Evolutionary conservation across 2,113 vertebrate genomes (phyloP).

Genomic region (Gila orcuttii): DNA sequence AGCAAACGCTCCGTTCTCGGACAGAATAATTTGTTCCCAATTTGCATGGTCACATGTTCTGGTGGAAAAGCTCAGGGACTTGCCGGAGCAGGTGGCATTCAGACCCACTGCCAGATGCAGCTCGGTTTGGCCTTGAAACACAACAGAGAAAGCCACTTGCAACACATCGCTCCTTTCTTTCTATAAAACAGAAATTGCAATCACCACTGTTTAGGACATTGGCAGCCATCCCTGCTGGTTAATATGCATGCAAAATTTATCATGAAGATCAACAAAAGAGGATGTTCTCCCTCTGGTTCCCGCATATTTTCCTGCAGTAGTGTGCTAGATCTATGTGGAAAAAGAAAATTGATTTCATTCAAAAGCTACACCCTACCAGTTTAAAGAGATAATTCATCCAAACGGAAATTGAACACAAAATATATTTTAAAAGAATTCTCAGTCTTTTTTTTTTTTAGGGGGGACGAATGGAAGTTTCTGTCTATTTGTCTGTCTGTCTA

Average conservation of each 20-base stretch:
- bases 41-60: constrained; percentile 66
- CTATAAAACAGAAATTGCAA: constrained; percentile 60
- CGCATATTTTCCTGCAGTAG: constrained; percentile 38
- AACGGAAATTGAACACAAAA: not conserved
- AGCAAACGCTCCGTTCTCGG: constrained; percentile 61
- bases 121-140: constrained; percentile 49
- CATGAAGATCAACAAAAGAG: constrained; percentile 32
- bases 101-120: constrained; percentile 52
- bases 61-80: constrained; percentile 61
- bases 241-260: constrained; percentile 45
- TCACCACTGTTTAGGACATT: constrained; percentile 58
- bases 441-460: no score
- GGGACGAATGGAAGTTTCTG: no score
- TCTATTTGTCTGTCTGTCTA: no score
- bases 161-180: constrained; percentile 52
- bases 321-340: not conserved
- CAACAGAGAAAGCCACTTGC: constrained; percentile 44
- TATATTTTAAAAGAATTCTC: not conserved
- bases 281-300: constrained; percentile 22
- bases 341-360: not conserved
- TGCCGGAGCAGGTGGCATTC: constrained; percentile 71
- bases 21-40: constrained; percentile 75
- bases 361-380: not conserved
- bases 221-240: constrained; percentile 52
- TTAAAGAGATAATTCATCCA: not conserved